Percentiles rank a stretch among this genome's conserved stretches.
Evolutionary conservation across 1,140 invertebrate species (phyloP).

Genomic region (Bursaphelenchus mucronatus): DNA sequence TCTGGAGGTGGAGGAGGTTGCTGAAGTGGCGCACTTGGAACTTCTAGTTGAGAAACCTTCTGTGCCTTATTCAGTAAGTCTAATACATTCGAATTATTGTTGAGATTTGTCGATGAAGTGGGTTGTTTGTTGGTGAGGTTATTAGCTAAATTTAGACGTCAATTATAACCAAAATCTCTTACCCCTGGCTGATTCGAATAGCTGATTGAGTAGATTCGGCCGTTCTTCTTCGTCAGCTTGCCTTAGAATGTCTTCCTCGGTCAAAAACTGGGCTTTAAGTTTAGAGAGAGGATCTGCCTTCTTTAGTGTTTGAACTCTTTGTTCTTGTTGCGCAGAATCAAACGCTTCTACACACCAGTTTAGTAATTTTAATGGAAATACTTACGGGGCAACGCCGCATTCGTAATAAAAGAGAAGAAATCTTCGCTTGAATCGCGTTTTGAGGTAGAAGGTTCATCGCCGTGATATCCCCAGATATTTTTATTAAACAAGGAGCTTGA

Average conservation of each 20-base stretch:
- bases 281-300: neutral
- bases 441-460: slow-evolving; percentile 1
- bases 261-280: slow-evolving; percentile 2
- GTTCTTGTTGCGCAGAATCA: neutral
- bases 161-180: too few relatives aligned
- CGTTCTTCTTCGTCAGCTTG: slow-evolving; percentile 1
- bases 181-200: neutral
- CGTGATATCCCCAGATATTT: too few relatives aligned
- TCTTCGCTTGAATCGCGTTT: neutral
- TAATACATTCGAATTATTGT: too few relatives aligned
- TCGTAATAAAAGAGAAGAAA: neutral
- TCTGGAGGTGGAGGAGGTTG: neutral
- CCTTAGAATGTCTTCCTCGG: slow-evolving; percentile 13
- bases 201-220: slow-evolving; percentile 1
- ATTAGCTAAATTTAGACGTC: too few relatives aligned
- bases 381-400: slow-evolving; percentile 9
- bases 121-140: too few relatives aligned
- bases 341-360: slow-evolving; percentile 2
- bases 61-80: too few relatives aligned
- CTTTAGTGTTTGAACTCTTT: neutral
- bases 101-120: too few relatives aligned
- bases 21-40: too few relatives aligned
- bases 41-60: too few relatives aligned
- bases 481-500: too few relatives aligned
- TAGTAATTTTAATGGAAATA: neutral